These are phyloP conservation scores for Gorsachius goisagi DNA, from an alignment of 2,113 vertebrate species.

Conservation along the genomic window DNA sequence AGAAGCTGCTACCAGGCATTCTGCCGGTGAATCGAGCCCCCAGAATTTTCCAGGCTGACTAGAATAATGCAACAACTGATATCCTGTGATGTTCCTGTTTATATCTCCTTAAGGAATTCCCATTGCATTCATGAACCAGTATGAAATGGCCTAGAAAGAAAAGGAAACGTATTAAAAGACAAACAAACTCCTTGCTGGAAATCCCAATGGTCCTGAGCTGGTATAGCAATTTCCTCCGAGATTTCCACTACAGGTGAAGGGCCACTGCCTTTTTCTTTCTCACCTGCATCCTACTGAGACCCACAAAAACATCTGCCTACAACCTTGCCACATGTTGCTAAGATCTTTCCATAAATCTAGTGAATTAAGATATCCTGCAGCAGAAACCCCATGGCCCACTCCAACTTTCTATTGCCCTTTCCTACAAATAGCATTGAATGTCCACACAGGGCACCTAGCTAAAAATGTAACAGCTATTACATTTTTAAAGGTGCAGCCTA, in stretches of 20 bases:
- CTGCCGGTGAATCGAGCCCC: rapidly evolving
- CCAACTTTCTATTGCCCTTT: not conserved
- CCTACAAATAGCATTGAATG: not conserved
- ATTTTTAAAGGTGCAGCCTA: not conserved
- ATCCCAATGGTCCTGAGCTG: not conserved
- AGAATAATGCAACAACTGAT: not conserved
- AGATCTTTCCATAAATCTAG: not conserved
- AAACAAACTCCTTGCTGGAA: not conserved
- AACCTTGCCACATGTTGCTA: not conserved
- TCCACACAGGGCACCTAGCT: not conserved
- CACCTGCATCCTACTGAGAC: not conserved
- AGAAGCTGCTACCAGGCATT: not conserved
- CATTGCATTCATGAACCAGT: not conserved
- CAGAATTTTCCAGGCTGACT: not conserved
- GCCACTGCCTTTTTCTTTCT: not conserved
- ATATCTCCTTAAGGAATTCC: not conserved
- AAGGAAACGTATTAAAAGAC: not conserved
- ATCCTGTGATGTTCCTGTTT: not conserved
- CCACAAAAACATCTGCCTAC: not conserved
- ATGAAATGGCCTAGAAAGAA: not conserved
- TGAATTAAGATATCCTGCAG: not conserved
- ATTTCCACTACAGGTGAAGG: not conserved
- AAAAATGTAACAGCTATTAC: not conserved
- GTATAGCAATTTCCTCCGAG: not conserved
- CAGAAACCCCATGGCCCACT: not conserved